Conservation (phyloP, 2,797 vertebrate species). For the Anabas testudineus region DNA sequence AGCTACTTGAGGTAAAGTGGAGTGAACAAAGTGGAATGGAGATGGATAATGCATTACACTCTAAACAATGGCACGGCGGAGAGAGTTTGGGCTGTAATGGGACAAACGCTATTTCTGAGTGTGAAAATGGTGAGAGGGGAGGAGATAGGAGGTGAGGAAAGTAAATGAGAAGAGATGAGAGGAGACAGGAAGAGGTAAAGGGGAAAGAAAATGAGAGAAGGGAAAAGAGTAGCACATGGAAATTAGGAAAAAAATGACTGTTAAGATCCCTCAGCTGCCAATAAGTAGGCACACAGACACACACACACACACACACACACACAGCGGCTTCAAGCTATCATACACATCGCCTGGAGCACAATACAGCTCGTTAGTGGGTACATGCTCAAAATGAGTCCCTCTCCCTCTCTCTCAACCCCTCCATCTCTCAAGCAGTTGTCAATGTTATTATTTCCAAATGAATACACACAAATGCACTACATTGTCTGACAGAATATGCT, state of each 20-base stretch:
- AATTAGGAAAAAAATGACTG: constrained; percentile 62
- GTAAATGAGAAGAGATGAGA: not conserved
- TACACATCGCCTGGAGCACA: constrained; percentile 79
- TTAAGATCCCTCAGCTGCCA: constrained; percentile 76
- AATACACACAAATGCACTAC: constrained; percentile 73
- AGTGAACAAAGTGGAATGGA: constrained; percentile 76
- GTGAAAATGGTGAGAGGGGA: constrained; percentile 33
- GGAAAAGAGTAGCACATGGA: constrained; percentile 37
- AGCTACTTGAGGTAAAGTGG: constrained; percentile 71
- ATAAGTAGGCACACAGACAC: constrained; percentile 57
- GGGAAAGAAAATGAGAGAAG: not conserved
- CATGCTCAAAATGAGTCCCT: constrained; percentile 76
- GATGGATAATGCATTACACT: constrained; percentile 78
- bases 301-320: constrained; percentile 42
- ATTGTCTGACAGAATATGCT: constrained; percentile 71
- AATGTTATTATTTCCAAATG: constrained; percentile 83
- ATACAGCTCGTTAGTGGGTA: constrained; percentile 82
- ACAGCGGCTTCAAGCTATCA: constrained; percentile 76
- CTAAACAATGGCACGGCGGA: constrained; percentile 59
- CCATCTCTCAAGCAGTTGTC: constrained; percentile 78
- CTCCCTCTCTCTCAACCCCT: constrained; percentile 67
- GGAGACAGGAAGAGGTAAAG: not conserved
- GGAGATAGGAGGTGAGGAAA: not conserved
- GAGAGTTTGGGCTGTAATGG: constrained; percentile 48
- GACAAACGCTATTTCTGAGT: constrained; percentile 57